Percentiles rank a stretch among this genome's conserved stretches.
Conservation (phyloP, 2,113 vertebrate species). For the Pogona vitticeps region DNA sequence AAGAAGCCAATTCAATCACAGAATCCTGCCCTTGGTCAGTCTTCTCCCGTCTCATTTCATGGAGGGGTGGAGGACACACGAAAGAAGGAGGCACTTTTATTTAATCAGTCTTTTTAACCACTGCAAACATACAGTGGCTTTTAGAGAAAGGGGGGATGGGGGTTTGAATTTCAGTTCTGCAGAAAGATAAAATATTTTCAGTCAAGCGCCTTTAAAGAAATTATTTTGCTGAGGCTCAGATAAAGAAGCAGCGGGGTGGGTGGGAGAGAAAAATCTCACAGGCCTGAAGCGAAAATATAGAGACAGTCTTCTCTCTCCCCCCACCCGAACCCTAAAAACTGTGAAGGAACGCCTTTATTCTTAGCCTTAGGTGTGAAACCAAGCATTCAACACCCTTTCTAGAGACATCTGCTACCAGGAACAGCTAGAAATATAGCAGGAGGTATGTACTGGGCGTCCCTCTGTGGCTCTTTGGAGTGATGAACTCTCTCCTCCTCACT, state of each 20-base stretch:
- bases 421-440: slow-evolving; percentile 1
- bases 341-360: slow-evolving; percentile 33
- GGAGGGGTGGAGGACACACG: too few species aligned
- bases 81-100: neutral
- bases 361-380: slow-evolving; percentile 33
- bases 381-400: slow-evolving; percentile 23
- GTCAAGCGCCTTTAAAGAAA: neutral
- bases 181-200: neutral
- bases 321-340: neutral
- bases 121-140: neutral
- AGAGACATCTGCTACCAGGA: slow-evolving; percentile 23
- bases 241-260: neutral
- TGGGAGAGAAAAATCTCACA: neutral
- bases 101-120: neutral
- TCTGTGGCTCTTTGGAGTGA: neutral
- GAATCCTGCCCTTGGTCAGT: neutral
- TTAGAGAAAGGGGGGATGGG: neutral
- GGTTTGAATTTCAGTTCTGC: neutral
- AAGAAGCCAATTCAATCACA: slow-evolving; percentile 82
- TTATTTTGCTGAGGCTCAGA: neutral
- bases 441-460: neutral
- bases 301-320: neutral
- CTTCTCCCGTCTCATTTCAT: neutral
- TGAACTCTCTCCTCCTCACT: neutral
- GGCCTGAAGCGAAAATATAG: neutral